Conservation (phyloP, 2,888 invertebrate genomes). For the Cotesia congregata region DNA sequence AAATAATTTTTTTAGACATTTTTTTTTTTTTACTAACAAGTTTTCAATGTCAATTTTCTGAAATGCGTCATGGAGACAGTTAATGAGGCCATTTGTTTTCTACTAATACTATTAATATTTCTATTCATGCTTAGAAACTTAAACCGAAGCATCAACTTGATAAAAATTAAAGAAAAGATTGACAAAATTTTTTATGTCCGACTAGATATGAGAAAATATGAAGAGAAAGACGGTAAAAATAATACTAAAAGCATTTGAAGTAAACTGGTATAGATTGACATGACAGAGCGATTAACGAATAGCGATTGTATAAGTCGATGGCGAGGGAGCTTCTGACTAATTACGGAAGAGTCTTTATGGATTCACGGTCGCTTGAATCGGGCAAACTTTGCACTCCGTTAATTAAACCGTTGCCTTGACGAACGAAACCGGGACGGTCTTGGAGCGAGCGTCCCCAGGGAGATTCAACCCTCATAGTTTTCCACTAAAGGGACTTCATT, state of each 20-base stretch:
- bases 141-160: too few species aligned
- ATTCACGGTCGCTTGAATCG: slow-evolving; percentile 39
- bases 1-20: too few species aligned
- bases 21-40: too few species aligned
- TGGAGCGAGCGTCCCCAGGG: slow-evolving; percentile 34
- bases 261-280: slow-evolving; percentile 27
- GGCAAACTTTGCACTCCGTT: slow-evolving; percentile 40
- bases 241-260: slow-evolving; percentile 2
- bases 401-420: slow-evolving; percentile 37
- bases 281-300: slow-evolving; percentile 31
- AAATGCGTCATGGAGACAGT: too few species aligned
- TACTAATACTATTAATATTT: too few species aligned
- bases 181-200: too few species aligned
- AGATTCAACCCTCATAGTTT: slow-evolving; percentile 23
- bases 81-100: too few species aligned
- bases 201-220: neutral
- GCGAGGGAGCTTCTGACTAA: slow-evolving; percentile 34
- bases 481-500: slow-evolving; percentile 23
- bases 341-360: slow-evolving; percentile 39
- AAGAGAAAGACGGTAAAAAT: neutral
- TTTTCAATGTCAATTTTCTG: too few species aligned
- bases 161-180: too few species aligned
- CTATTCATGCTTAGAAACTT: too few species aligned
- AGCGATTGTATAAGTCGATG: slow-evolving; percentile 35
- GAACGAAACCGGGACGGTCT: slow-evolving; percentile 30